A percentile compares a stretch with the other conserved stretches of the same genome.
phyloP scores from a whole-genome alignment of 1,140 invertebrate species.

The Dendrolimus kikuchii region DNA sequence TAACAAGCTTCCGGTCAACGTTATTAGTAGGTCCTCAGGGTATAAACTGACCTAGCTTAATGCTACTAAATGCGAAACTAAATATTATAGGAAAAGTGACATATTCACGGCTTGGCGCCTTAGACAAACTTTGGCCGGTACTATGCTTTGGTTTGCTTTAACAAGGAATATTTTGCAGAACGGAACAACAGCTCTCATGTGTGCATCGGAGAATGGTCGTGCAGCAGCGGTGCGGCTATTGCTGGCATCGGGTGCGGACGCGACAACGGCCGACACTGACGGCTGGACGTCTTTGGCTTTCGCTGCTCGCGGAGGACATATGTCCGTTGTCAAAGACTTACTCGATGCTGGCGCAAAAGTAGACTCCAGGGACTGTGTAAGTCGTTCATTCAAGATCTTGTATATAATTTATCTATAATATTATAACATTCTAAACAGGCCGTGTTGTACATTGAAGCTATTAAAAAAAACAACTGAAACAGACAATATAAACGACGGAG shows the following conservation, averaged over 20 bases:
- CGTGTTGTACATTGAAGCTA: not conserved
- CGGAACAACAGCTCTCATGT: conserved; percentile 92
- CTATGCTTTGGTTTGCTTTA: conserved; percentile 1
- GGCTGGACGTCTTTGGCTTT: conserved; percentile 94
- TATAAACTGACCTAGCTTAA: too few relatives aligned
- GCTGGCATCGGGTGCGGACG: conserved; percentile 89
- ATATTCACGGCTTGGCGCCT: too few relatives aligned
- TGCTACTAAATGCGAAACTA: too few relatives aligned
- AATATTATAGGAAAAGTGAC: too few relatives aligned
- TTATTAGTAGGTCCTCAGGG: too few relatives aligned
- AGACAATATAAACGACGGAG: too few relatives aligned
- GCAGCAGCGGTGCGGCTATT: conserved; percentile 87
- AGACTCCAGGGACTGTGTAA: conserved; percentile 94
- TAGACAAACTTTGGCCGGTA: not conserved
- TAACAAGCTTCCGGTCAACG: too few relatives aligned
- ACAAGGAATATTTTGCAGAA: conserved; percentile 75
- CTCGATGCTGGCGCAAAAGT: conserved; percentile 90
- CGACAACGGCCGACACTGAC: conserved; percentile 93
- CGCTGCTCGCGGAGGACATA: conserved; percentile 91
- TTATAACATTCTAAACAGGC: not conserved
- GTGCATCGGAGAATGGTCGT: conserved; percentile 87
- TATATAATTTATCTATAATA: too few relatives aligned
- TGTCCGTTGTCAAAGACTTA: conserved; percentile 86
- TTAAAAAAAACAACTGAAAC: too few relatives aligned
- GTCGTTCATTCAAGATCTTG: conserved; percentile 11